These are phyloP conservation scores for Petroica traversi DNA, from an alignment of 2,113 vertebrate genomes.

Conservation along the genomic window DNA sequence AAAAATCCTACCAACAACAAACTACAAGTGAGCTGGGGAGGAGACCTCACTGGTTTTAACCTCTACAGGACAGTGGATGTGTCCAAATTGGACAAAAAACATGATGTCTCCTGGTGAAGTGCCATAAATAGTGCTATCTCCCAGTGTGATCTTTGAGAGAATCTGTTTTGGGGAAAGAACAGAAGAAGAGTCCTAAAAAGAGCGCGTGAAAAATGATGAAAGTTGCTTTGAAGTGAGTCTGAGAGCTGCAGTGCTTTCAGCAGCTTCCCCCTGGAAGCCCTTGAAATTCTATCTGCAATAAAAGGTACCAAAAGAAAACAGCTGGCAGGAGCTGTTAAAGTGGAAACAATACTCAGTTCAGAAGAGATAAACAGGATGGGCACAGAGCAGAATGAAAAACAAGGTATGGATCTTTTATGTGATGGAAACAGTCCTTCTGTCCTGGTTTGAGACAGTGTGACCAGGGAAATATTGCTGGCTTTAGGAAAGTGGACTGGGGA, in stretches of 20 bases:
- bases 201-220: constrained; percentile 77
- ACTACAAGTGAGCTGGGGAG: constrained; percentile 67
- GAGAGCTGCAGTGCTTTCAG: constrained; percentile 68
- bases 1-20: constrained; percentile 46
- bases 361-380: constrained; percentile 16
- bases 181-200: constrained; percentile 70
- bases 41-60: constrained; percentile 70
- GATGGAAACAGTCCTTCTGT: background rate
- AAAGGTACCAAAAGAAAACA: constrained; percentile 79
- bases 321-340: constrained; percentile 67
- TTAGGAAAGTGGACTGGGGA: background rate
- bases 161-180: constrained; percentile 75
- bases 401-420: constrained; percentile 3
- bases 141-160: constrained; percentile 73
- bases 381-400: constrained; percentile 32
- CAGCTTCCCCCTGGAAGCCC: constrained; percentile 72
- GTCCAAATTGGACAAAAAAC: constrained; percentile 71
- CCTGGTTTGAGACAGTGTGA: background rate
- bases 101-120: constrained; percentile 62
- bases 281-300: constrained; percentile 79
- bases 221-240: constrained; percentile 78
- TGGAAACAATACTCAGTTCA: constrained; percentile 55
- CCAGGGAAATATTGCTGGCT: background rate
- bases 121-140: constrained; percentile 78
- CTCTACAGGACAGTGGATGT: constrained; percentile 74